Conservation (phyloP, 2,113 vertebrate genomes). For the Colistium nudipinnis region DNA sequence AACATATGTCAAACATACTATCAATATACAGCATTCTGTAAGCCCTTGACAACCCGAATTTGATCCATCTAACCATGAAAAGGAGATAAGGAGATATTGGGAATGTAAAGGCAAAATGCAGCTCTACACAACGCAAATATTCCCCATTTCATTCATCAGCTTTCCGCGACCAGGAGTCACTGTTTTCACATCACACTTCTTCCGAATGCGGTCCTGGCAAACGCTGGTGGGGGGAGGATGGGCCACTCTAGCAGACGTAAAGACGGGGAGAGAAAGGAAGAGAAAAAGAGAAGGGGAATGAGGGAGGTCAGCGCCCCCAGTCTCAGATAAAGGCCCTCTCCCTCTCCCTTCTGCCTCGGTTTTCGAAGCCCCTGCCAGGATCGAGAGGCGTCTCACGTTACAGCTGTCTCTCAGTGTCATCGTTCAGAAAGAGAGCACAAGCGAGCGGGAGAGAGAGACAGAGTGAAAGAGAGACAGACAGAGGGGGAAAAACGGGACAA, state of each 20-base stretch:
- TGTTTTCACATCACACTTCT: constrained; percentile 42
- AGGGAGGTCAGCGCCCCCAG: constrained; percentile 79
- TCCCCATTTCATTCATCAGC: constrained; percentile 55
- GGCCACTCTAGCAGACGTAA: constrained; percentile 53
- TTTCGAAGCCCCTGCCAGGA: constrained; percentile 77
- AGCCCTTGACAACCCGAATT: constrained; percentile 17
- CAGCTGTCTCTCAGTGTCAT: constrained; percentile 83
- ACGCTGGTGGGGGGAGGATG: constrained; percentile 65
- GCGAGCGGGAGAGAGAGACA: constrained; percentile 53
- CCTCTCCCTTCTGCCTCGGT: constrained; percentile 73
- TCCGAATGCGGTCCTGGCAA: constrained; percentile 54
- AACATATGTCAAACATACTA: constrained; percentile 50
- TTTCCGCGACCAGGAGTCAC: constrained; percentile 28
- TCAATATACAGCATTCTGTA: constrained; percentile 2
- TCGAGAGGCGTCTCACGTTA: constrained; percentile 81
- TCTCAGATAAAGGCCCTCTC: constrained; percentile 79
- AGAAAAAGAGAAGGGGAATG: constrained; percentile 69
- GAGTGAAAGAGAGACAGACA: constrained; percentile 7
- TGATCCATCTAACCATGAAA: constrained; percentile 6
- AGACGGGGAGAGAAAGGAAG: constrained; percentile 54
- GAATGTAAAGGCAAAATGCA: constrained; percentile 24
- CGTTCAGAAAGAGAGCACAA: constrained; percentile 69
- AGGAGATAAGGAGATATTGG: constrained; percentile 22
- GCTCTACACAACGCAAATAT: constrained; percentile 20
- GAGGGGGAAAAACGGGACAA: constrained; percentile 56